These are phyloP conservation scores for Paralichthys olivaceus DNA, from an alignment of 2,113 vertebrate species.

Conservation along the genomic window DNA sequence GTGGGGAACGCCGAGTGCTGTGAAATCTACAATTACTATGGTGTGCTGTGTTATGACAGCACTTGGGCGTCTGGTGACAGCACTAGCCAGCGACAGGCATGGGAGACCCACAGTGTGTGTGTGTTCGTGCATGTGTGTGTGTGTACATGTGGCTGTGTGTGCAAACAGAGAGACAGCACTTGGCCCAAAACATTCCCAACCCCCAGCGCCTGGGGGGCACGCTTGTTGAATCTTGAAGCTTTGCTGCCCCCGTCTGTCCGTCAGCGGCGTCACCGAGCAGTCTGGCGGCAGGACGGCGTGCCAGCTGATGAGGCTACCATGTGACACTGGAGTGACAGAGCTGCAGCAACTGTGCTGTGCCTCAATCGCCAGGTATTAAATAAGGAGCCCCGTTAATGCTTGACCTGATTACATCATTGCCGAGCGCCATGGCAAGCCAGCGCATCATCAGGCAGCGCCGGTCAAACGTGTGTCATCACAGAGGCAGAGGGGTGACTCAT, in stretches of 20 bases:
- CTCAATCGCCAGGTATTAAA: constrained; percentile 43
- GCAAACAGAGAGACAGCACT: constrained; percentile 72
- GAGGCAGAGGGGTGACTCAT: constrained; percentile 34
- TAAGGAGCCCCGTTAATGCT: not conserved
- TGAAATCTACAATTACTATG: constrained; percentile 83
- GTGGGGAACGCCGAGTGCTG: constrained; percentile 67
- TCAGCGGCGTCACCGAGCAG: not conserved
- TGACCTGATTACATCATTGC: not conserved
- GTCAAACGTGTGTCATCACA: not conserved
- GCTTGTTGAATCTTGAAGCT: not conserved
- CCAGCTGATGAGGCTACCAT: constrained; percentile 27
- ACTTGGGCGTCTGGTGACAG: constrained; percentile 73
- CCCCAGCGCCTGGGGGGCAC: not conserved
- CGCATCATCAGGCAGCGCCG: not conserved
- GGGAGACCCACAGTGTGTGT: constrained; percentile 58
- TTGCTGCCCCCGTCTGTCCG: constrained; percentile 69
- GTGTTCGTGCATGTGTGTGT: constrained; percentile 15
- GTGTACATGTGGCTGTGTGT: constrained; percentile 48
- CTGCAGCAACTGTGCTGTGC: not conserved
- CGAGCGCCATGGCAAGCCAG: not conserved
- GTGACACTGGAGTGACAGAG: not conserved
- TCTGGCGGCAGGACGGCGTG: not conserved
- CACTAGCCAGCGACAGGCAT: constrained; percentile 59
- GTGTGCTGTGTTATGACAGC: constrained; percentile 82
- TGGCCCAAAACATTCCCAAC: constrained; percentile 57